Percentiles rank a stretch among this genome's conserved stretches.
Evolutionary conservation across 2,888 invertebrate genomes (phyloP).

Genomic region (Bedellia somnulentella): DNA sequence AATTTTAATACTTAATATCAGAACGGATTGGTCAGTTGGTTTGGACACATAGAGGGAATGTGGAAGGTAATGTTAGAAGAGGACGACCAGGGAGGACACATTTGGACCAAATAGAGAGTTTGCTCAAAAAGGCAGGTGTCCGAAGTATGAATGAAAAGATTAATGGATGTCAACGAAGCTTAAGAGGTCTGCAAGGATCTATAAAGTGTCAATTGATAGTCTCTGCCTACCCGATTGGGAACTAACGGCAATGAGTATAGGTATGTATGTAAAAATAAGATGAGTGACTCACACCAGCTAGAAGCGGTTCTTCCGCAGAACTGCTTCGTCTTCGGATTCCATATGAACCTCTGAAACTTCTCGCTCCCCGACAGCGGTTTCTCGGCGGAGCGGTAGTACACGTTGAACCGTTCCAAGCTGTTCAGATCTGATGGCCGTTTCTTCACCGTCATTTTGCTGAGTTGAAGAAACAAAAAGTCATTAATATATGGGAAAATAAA

Average conservation of each 20-base stretch:
- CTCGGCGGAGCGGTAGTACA: slow-evolving; percentile 68
- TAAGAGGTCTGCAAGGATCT: no score
- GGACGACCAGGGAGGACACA: no score
- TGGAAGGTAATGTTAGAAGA: no score
- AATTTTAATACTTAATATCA: no score
- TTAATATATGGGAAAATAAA: slow-evolving; percentile 19
- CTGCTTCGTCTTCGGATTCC: slow-evolving; percentile 72
- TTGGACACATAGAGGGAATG: no score
- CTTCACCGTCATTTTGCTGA: slow-evolving; percentile 54
- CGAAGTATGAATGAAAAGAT: no score
- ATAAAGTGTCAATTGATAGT: neutral
- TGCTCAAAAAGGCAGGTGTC: no score
- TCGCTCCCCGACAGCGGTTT: slow-evolving; percentile 58
- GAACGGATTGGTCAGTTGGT: no score
- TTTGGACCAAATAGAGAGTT: no score
- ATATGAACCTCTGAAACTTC: slow-evolving; percentile 68
- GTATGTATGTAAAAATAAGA: neutral
- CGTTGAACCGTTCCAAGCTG: slow-evolving; percentile 62
- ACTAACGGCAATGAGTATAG: no score
- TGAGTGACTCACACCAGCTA: slow-evolving; percentile 78
- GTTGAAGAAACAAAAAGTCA: neutral
- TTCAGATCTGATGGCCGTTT: slow-evolving; percentile 56
- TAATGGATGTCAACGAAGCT: no score
- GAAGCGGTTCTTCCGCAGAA: slow-evolving; percentile 76
- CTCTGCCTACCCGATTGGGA: neutral